A percentile compares a stretch with the other conserved stretches of the same genome.
Conservation (phyloP, 2,797 vertebrate species). For the Spinus pinus region DNA sequence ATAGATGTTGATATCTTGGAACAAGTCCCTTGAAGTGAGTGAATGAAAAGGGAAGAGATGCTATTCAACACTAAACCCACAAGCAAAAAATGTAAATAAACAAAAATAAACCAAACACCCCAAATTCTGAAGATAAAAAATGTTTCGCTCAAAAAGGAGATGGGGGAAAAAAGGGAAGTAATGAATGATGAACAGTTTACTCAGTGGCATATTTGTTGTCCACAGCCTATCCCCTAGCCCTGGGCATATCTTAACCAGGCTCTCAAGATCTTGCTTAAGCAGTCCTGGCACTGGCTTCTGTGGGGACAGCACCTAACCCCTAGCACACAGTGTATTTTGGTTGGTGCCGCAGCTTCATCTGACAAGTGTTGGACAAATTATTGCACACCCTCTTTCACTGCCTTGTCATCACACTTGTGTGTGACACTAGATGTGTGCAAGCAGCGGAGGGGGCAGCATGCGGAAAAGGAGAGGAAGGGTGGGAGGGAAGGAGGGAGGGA, state of each 20-base stretch:
- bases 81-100: background rate
- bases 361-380: background rate
- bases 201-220: background rate
- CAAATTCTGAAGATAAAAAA: background rate
- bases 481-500: background rate
- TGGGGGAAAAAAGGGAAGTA: background rate
- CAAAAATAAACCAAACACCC: background rate
- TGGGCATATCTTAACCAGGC: background rate
- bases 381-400: background rate
- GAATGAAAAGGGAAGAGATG: background rate
- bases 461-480: too few species aligned
- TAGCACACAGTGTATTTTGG: background rate
- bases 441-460: accelerated
- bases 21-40: background rate
- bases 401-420: background rate
- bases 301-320: background rate
- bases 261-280: background rate
- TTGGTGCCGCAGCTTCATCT: background rate
- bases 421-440: background rate
- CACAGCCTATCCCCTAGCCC: background rate
- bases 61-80: background rate
- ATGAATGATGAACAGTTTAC: background rate
- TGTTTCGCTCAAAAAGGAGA: background rate
- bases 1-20: background rate
- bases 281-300: background rate